phyloP scores from a whole-genome alignment of 2,797 vertebrate species.

The Strix occidentalis region DNA sequence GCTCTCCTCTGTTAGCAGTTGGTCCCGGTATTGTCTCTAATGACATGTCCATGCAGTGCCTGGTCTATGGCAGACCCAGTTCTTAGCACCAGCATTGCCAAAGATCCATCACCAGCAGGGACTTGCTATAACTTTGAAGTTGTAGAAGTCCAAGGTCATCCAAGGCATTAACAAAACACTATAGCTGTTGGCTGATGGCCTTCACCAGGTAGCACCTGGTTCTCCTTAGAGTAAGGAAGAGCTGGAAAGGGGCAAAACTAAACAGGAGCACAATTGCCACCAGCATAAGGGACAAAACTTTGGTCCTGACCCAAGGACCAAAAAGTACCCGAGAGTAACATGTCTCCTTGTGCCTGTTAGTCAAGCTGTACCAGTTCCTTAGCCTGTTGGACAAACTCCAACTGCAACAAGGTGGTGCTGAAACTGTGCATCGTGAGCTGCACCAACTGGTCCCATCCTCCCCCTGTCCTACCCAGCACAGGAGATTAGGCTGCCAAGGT shows the following conservation, averaged over 20 bases:
- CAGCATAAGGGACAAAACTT: not conserved
- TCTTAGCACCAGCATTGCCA: not conserved
- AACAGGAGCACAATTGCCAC: not conserved
- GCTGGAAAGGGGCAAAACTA: not conserved
- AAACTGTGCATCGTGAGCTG: not conserved
- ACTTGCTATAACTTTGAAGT: not conserved
- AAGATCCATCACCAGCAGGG: not conserved
- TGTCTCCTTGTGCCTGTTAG: conserved; percentile 4
- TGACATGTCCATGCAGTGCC: not conserved
- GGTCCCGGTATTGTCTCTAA: not conserved
- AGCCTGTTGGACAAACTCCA: not conserved
- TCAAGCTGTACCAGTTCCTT: conserved; percentile 37
- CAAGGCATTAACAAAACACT: not conserved
- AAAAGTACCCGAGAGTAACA: not conserved
- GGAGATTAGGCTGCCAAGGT: not conserved
- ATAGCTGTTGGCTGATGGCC: not conserved
- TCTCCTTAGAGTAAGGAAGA: not conserved
- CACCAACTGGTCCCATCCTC: not conserved
- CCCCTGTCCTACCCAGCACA: not conserved
- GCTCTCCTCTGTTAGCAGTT: not conserved
- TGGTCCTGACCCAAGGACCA: not conserved
- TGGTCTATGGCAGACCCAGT: not conserved
- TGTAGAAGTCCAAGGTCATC: not conserved
- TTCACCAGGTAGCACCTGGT: not conserved
- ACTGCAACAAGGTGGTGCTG: not conserved